These are phyloP conservation scores for Megaleporinus macrocephalus DNA, from an alignment of 2,113 vertebrate species.

Conservation along the genomic window DNA sequence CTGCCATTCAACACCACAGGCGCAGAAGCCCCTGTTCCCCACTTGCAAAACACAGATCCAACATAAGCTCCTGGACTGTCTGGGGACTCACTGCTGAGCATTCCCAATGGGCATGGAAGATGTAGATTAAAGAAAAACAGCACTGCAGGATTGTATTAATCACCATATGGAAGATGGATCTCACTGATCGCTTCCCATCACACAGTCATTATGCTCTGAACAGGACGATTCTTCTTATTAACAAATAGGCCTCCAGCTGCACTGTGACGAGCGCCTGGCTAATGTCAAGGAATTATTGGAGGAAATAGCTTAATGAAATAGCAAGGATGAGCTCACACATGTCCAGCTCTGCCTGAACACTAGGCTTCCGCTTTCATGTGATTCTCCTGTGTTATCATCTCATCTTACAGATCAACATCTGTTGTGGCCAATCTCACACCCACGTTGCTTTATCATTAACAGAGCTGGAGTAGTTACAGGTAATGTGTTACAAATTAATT, in stretches of 20 bases:
- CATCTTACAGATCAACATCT: neutral
- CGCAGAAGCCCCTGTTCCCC: neutral
- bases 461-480: no score
- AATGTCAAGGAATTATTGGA: slow-evolving; percentile 9
- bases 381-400: neutral
- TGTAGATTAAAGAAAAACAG: slow-evolving; percentile 5
- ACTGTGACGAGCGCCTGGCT: neutral
- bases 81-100: slow-evolving; percentile 4
- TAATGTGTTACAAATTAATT: no score
- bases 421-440: neutral
- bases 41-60: neutral
- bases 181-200: slow-evolving; percentile 44
- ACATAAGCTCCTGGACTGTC: slow-evolving; percentile 6
- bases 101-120: neutral
- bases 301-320: slow-evolving; percentile 9
- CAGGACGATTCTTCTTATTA: slow-evolving; percentile 18
- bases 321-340: neutral
- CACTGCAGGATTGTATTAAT: slow-evolving; percentile 23
- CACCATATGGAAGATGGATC: slow-evolving; percentile 43
- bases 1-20: slow-evolving; percentile 17
- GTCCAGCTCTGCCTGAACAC: neutral
- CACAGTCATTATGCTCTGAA: slow-evolving; percentile 2
- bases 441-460: no score
- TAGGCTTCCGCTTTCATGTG: neutral
- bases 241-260: slow-evolving; percentile 30